Percentiles rank a stretch among this genome's conserved stretches.
These are phyloP conservation scores for Melanotaenia pygmaea DNA, from an alignment of 2,797 vertebrate species.

Conservation along the genomic window DNA sequence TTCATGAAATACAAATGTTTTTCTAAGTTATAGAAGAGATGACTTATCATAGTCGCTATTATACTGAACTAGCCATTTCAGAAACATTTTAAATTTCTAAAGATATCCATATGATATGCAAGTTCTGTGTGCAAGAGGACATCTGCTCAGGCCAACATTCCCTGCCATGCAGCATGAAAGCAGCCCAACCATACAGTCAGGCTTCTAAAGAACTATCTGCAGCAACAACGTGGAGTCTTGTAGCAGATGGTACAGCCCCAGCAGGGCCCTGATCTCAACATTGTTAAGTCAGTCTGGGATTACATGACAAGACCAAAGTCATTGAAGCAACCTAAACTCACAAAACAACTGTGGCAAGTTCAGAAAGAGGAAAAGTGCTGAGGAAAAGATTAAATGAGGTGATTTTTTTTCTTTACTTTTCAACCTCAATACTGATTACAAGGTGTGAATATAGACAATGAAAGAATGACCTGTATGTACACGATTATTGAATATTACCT, in stretches of 20 bases:
- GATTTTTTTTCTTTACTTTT: not conserved
- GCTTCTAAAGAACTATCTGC: slow-evolving; percentile 3
- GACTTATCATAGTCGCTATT: not conserved
- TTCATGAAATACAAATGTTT: slow-evolving; percentile 21
- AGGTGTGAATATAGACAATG: too few species aligned
- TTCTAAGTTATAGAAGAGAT: not conserved
- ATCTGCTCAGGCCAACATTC: not conserved
- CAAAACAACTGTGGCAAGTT: not conserved
- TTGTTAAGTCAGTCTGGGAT: not conserved
- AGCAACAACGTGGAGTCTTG: not conserved
- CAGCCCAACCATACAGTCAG: not conserved
- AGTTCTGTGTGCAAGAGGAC: not conserved
- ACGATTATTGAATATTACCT: too few species aligned
- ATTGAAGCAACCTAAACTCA: not conserved
- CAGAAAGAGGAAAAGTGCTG: not conserved
- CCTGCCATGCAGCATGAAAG: not conserved
- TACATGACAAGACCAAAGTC: not conserved
- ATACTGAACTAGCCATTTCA: not conserved
- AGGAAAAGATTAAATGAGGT: not conserved
- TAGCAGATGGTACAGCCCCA: not conserved
- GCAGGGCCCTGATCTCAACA: slow-evolving; percentile 7
- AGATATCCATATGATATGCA: not conserved
- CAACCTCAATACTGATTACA: not conserved
- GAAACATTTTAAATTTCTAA: not conserved
- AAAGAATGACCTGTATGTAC: too few species aligned